Evolutionary conservation across 53 echinoderm and acorn worm species (phyloP).

Genomic region (Hippasteria phrygiana): DNA sequence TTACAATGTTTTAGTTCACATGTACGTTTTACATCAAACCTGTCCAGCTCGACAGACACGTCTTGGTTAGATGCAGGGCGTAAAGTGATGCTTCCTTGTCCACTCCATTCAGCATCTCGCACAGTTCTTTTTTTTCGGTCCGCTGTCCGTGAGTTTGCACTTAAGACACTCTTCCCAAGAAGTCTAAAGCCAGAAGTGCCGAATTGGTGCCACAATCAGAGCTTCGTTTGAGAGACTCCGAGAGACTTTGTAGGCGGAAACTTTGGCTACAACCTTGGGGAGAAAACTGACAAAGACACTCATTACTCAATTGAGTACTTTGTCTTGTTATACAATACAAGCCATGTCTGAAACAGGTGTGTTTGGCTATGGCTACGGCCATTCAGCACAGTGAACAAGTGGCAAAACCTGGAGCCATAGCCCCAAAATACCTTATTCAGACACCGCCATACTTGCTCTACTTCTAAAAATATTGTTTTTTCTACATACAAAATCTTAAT

Average conservation of each 20-base stretch:
- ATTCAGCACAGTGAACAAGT: too few species aligned
- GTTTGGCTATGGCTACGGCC: too few species aligned
- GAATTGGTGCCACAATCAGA: neutral
- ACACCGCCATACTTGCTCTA: too few species aligned
- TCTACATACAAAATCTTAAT: too few species aligned
- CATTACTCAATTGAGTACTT: conserved; percentile 46
- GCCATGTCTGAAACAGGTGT: too few species aligned
- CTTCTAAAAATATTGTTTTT: too few species aligned
- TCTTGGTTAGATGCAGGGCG: neutral
- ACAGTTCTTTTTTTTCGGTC: neutral
- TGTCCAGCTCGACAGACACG: conserved; percentile 6
- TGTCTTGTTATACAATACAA: neutral
- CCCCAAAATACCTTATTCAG: too few species aligned
- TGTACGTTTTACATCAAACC: conserved; percentile 4
- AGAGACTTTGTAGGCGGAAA: neutral
- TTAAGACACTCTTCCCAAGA: too few species aligned
- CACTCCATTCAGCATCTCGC: neutral
- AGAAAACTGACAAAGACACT: conserved; percentile 65
- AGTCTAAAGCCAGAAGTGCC: too few species aligned
- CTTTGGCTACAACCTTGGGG: conserved; percentile 38
- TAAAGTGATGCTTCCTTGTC: neutral
- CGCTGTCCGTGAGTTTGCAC: too few species aligned
- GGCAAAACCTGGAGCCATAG: too few species aligned
- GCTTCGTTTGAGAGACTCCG: neutral
- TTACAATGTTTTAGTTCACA: neutral